Evolutionary conservation across 1,140 invertebrate species (phyloP).

Genomic region (Whitmania pigra): DNA sequence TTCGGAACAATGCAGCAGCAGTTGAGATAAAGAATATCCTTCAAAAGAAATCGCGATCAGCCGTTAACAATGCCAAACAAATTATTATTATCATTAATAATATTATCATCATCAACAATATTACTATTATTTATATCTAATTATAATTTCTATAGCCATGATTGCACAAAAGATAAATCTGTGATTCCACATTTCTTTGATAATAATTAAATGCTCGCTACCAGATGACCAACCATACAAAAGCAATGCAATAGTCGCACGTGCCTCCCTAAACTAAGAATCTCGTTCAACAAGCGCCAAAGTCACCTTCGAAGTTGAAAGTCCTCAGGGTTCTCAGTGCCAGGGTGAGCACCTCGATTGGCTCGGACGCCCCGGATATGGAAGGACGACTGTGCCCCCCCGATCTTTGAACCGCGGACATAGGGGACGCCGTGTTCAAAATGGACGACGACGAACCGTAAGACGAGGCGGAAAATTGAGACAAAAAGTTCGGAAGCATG

Average conservation of each 20-base stretch:
- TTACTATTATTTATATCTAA: background rate
- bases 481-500: background rate
- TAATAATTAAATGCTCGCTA: too few species aligned
- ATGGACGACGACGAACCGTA: conserved; percentile 58
- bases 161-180: too few species aligned
- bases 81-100: background rate
- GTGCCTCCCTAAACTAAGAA: too few species aligned
- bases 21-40: conserved; percentile 76
- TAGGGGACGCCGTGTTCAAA: conserved; percentile 35
- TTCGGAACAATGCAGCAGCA: conserved; percentile 80
- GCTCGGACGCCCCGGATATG: conserved; percentile 24
- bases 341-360: conserved; percentile 59
- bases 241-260: too few species aligned
- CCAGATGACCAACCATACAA: too few species aligned
- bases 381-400: conserved; percentile 19
- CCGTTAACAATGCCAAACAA: background rate
- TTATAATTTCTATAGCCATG: too few species aligned
- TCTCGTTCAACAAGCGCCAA: background rate
- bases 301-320: conserved; percentile 78
- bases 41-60: conserved; percentile 31
- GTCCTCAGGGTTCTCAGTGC: conserved; percentile 83
- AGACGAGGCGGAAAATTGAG: background rate
- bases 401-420: background rate
- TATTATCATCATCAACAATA: conserved; percentile 33
- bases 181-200: too few species aligned